phyloP scores from a whole-genome alignment of 2,888 invertebrate species.

The Philaethria dido region DNA sequence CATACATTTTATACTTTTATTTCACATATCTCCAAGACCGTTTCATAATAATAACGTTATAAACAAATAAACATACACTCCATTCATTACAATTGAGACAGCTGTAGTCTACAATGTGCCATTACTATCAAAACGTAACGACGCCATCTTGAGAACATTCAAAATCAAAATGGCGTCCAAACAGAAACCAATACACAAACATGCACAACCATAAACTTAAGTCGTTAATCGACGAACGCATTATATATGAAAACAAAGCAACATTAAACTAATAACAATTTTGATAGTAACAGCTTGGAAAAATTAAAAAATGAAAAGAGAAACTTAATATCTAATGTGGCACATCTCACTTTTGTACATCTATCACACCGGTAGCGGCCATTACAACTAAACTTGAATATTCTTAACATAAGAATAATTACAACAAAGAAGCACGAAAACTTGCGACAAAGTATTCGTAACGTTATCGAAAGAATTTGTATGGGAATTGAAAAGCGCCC shows the following conservation, averaged over 20 bases:
- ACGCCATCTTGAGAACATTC: slow-evolving; percentile 26
- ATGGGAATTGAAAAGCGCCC: too few relatives aligned
- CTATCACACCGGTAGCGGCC: slow-evolving; percentile 55
- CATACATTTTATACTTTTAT: slow-evolving; percentile 64
- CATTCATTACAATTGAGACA: slow-evolving; percentile 70
- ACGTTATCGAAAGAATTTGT: too few relatives aligned
- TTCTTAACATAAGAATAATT: slow-evolving; percentile 82
- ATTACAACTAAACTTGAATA: slow-evolving; percentile 61
- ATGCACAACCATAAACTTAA: slow-evolving; percentile 17
- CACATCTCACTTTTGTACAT: slow-evolving; percentile 63
- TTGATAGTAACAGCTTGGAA: slow-evolving; percentile 36
- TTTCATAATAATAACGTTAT: slow-evolving; percentile 73
- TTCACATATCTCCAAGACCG: slow-evolving; percentile 71
- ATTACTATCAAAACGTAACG: slow-evolving; percentile 49
- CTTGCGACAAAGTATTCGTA: too few relatives aligned
- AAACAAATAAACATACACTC: slow-evolving; percentile 73
- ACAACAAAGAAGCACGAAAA: too few relatives aligned
- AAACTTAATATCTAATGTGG: slow-evolving; percentile 59
- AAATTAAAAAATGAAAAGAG: slow-evolving; percentile 30
- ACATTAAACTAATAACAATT: slow-evolving; percentile 11
- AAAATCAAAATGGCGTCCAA: slow-evolving; percentile 20
- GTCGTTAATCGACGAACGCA: neutral
- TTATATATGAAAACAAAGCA: slow-evolving; percentile 13
- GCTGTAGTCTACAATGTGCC: slow-evolving; percentile 54
- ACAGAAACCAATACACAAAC: slow-evolving; percentile 8